phyloP scores from a whole-genome alignment of 2,888 invertebrate genomes.

The Volucella inflata region DNA sequence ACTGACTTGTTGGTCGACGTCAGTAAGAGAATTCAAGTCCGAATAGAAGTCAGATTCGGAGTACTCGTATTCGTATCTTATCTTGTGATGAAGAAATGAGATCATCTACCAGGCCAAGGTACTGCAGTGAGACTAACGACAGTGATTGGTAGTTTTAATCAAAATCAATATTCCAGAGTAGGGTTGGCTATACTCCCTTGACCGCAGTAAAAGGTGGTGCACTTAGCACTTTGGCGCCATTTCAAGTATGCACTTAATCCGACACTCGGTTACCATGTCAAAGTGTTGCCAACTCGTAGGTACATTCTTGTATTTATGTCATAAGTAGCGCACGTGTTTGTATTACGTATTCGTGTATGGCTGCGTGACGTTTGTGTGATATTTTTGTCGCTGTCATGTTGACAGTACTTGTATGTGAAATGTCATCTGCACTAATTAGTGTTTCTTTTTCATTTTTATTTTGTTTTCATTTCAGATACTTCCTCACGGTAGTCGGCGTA shows the following conservation, averaged over 20 bases:
- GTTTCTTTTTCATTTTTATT: slow-evolving; percentile 1
- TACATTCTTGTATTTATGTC: slow-evolving; percentile 58
- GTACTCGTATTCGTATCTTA: neutral
- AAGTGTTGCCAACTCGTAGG: neutral
- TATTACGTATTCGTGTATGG: too few species aligned
- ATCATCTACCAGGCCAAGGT: neutral
- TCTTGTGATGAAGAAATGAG: slow-evolving; percentile 17
- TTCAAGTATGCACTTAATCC: slow-evolving; percentile 51
- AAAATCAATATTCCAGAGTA: slow-evolving; percentile 34
- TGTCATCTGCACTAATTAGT: slow-evolving; percentile 45
- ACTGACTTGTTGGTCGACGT: neutral
- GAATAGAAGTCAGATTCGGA: too few species aligned
- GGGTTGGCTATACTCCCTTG: slow-evolving; percentile 37
- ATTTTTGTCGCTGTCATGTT: slow-evolving; percentile 21
- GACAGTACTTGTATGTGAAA: slow-evolving; percentile 55
- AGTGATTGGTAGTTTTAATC: neutral
- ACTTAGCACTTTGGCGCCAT: slow-evolving; percentile 60
- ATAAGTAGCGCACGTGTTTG: slow-evolving; percentile 55
- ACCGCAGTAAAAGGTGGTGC: slow-evolving; percentile 54
- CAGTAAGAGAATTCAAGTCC: too few species aligned
- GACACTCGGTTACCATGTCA: neutral
- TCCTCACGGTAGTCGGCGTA: slow-evolving; percentile 31
- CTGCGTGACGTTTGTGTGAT: too few species aligned
- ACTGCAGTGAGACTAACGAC: neutral
- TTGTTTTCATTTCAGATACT: slow-evolving; percentile 62